Base-by-base conservation (phyloP, 2,797 vertebrate species). In the Tarsius wallacei region DNA sequence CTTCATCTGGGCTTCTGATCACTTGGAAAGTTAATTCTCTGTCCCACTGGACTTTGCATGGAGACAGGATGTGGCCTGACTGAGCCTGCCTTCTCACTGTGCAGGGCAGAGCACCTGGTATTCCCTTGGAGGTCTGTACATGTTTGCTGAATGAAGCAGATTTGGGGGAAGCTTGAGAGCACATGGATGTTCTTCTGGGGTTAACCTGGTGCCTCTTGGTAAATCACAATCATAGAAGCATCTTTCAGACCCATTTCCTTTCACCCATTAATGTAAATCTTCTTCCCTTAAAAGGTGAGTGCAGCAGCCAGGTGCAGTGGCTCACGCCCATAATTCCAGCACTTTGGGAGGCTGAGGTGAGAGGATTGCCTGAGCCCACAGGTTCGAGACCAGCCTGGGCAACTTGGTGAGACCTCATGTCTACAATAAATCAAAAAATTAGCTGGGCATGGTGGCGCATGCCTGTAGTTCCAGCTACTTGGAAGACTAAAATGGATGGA, bases 81-180 rank as follows among this genome's bases (percentile, higher is more conserved):
- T 7, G 68, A 13, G 17, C n/a, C 49, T 57, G 47, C 10, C 1
- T 0, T 10, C 24, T 71, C 0, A 1, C 68, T 2, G n/a, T 47
- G 64, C 15, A 1, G 0, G 8, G 64, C 51, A 42, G 28, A 73
- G 36, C 4, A 47, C 22, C 31, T 21, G 61, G 63, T 14, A 7
- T 0, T 6, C 21, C 17, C 86, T 33, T 3, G 53, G 61, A 24
- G 24, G 28, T 55, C n/a, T 9, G 28, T 14, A n/a, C 8, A 0
- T 4, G 7, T 5, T 61, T 83, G 26, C 49, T 36, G 24, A 55
- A 8, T 15, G 73, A 94, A 61, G 51, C 11, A 3, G 16, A 28
- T 22, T 26, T 36, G 94, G 33, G 36, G 47, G 55, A 76, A 77
- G 55, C n/a, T 55, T 33, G 33, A 61, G 11, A 28, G 80, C 33